Percentiles rank a stretch among this genome's conserved stretches.
Evolutionary conservation across 1,140 invertebrate species (phyloP).

Genomic region (Meloidogyne floridensis): DNA sequence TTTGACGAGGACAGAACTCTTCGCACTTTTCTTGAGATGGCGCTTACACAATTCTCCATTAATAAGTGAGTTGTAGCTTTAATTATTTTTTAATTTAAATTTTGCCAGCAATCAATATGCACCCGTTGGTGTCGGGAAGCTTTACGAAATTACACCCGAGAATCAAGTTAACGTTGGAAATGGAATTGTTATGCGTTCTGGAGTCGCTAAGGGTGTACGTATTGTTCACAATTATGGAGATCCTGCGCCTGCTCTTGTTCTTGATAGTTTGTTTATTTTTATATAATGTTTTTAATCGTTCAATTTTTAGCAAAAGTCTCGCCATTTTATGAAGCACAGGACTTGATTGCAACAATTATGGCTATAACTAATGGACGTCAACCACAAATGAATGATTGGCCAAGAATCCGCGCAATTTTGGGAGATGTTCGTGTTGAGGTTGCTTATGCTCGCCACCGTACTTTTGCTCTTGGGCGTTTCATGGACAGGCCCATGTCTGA

Average conservation of each 20-base stretch:
- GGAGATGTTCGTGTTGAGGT: conserved; percentile 43
- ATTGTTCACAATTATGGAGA: conserved; percentile 42
- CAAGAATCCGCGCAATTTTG: conserved; percentile 31
- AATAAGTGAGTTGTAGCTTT: conserved; percentile 31
- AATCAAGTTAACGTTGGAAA: conserved; percentile 31
- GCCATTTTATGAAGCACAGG: conserved; percentile 37
- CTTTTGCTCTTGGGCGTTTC: conserved; percentile 39
- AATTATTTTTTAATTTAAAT: conserved; percentile 12
- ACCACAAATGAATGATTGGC: conserved; percentile 35
- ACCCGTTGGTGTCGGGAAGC: conserved; percentile 40
- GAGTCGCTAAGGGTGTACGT: conserved; percentile 41
- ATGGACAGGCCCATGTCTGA: conserved; percentile 42
- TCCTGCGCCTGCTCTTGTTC: conserved; percentile 38
- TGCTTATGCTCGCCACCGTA: conserved; percentile 37
- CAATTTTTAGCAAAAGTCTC: conserved; percentile 42
- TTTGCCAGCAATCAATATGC: conserved; percentile 38
- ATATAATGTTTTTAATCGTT: not conserved
- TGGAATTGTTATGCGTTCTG: conserved; percentile 40
- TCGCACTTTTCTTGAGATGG: conserved; percentile 42
- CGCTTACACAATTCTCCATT: conserved; percentile 38
- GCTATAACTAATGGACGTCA: conserved; percentile 31
- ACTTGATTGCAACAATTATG: conserved; percentile 28
- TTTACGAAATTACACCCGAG: conserved; percentile 38
- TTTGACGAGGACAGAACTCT: conserved; percentile 43
- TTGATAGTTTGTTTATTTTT: conserved; percentile 35